A percentile compares a stretch with the other conserved stretches of the same genome.
Conservation (phyloP, 2,888 invertebrate genomes). For the Amiota minor region DNA sequence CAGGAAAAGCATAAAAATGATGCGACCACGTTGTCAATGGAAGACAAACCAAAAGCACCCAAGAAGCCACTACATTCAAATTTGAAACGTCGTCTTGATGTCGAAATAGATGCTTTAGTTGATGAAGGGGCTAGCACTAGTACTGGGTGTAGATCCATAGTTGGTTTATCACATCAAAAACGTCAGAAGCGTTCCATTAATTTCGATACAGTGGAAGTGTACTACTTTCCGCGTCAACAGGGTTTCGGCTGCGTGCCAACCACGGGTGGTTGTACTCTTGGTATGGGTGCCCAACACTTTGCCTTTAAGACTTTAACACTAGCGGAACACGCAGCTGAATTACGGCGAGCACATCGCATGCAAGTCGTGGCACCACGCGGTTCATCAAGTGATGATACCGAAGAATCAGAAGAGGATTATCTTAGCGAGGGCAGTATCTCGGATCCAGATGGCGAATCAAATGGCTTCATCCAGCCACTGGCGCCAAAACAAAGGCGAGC, state of each 20-base stretch:
- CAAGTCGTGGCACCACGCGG: slow-evolving; percentile 74
- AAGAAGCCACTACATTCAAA: slow-evolving; percentile 76
- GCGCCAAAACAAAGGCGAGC: slow-evolving; percentile 92
- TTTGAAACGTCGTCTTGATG: slow-evolving; percentile 78
- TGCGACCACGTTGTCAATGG: neutral
- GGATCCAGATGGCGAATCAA: slow-evolving; percentile 90
- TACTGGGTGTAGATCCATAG: neutral
- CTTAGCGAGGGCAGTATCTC: slow-evolving; percentile 85
- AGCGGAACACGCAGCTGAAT: slow-evolving; percentile 90
- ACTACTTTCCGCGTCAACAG: slow-evolving; percentile 93
- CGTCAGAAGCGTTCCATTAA: slow-evolving; percentile 87
- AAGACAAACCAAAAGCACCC: slow-evolving; percentile 1
- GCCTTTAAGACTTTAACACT: slow-evolving; percentile 86
- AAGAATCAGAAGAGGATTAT: slow-evolving; percentile 84
- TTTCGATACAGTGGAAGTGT: slow-evolving; percentile 94
- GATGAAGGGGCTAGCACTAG: slow-evolving; percentile 5
- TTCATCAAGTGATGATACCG: slow-evolving; percentile 86
- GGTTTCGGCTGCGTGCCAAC: slow-evolving; percentile 94
- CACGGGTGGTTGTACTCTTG: slow-evolving; percentile 91
- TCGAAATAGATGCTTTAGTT: slow-evolving; percentile 72
- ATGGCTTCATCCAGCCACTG: slow-evolving; percentile 93
- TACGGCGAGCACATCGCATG: slow-evolving; percentile 87
- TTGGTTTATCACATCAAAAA: slow-evolving; percentile 61
- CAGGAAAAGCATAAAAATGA: neutral
- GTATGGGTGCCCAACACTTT: slow-evolving; percentile 86